A percentile compares a stretch with the other conserved stretches of the same genome.
These are phyloP conservation scores for Nomada ruficornis DNA, from an alignment of 2,888 invertebrate species.

Conservation along the genomic window DNA sequence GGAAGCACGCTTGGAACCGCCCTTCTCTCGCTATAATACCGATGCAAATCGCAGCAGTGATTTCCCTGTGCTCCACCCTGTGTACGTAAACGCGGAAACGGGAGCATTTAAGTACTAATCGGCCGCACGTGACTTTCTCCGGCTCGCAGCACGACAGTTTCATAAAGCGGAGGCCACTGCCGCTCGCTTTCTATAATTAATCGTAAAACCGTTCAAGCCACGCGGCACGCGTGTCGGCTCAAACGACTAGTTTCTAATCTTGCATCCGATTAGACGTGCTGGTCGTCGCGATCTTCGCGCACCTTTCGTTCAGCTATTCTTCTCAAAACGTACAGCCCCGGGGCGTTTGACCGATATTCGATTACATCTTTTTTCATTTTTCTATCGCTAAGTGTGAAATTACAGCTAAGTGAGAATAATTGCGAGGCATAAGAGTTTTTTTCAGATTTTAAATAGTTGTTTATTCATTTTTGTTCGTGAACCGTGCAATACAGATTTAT, in stretches of 20 bases:
- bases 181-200: conserved; percentile 72
- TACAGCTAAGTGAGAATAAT: too few relatives aligned
- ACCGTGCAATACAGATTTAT: too few relatives aligned
- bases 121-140: conserved; percentile 72
- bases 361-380: not conserved
- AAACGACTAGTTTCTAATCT: conserved; percentile 57
- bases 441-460: too few relatives aligned
- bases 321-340: not conserved
- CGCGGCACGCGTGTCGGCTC: conserved; percentile 34
- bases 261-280: conserved; percentile 39
- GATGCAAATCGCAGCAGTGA: conserved; percentile 7
- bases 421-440: too few relatives aligned
- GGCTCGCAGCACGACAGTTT: conserved; percentile 39
- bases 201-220: conserved; percentile 57
- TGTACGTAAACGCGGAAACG: conserved; percentile 57
- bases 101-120: conserved; percentile 65
- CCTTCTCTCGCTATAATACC: not conserved
- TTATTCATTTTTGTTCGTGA: too few relatives aligned
- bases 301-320: not conserved
- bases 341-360: conserved; percentile 11
- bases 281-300: conserved; percentile 8
- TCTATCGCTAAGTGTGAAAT: too few relatives aligned
- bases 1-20: too few relatives aligned
- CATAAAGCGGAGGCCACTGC: conserved; percentile 48
- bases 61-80: not conserved